Evolutionary conservation across 2,113 vertebrate genomes (phyloP), one percentile per base, ranked within the genome.

Genomic region (Cyprinodon variegatus): DNA sequence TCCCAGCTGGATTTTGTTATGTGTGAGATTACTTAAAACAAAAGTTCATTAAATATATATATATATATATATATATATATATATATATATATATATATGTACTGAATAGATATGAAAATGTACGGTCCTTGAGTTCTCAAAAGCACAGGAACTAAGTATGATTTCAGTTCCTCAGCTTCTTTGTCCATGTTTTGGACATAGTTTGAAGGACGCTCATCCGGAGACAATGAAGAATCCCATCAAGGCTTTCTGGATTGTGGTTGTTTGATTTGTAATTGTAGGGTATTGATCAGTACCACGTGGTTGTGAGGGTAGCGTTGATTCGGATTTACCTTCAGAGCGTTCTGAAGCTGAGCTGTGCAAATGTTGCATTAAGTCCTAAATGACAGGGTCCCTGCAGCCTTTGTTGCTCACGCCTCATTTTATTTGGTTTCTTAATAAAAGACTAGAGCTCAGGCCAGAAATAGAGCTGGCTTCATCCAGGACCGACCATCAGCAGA

Each of bases 341-440:
- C 62, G 65, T 85, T 76, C 75, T 81, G 60, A 73, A 81, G 69
- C 64, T 65, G 77, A 81, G 71, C 72, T 70, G 63, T 60, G 65
- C n/a, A 83, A 79, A 88, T 50, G 68, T 78, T 74, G 37, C 63
- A 61, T 74, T 66, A 67, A 62, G 63, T 65, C 70, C 70, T 73
- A 91, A 92, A 91, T 93, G 86, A 91, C 69, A 84, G 81, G 79
- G 77, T 82, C 72, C 68, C 22, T n/a, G 20, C 66, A 63, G 73
- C 67, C 77, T 77, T 77, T 82, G 80, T 90, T 88, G 84, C 63
- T 78, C 63, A 72, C 70, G 39, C 72, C 83, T 79, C 61, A 77
- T 86, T 90, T 86, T 66, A 80, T 82, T 78, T 60, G 80, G 82
- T 87, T 87, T 84, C 68, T 83, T 91, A 84, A 87, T 90, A 88